phyloP scores from a whole-genome alignment of 2,888 invertebrate genomes.

The Euphydryas editha region DNA sequence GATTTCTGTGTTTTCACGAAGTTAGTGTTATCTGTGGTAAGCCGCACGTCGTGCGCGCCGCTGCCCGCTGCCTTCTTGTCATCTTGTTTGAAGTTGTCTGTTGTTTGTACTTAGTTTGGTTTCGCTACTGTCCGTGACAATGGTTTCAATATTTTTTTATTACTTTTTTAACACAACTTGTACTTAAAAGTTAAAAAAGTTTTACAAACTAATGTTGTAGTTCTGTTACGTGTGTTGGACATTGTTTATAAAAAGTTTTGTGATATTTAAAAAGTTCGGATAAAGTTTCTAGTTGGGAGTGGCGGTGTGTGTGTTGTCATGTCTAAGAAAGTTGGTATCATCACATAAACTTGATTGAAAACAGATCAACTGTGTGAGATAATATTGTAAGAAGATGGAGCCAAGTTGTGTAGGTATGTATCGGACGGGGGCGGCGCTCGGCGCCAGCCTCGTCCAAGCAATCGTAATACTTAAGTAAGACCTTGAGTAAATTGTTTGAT shows the following conservation, averaged over 20 bases:
- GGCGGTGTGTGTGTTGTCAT: slow-evolving; percentile 70
- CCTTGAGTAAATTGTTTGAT: slow-evolving; percentile 53
- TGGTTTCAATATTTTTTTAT: slow-evolving; percentile 53
- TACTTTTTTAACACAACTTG: slow-evolving; percentile 46
- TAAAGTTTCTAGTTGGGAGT: slow-evolving; percentile 62
- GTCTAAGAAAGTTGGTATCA: slow-evolving; percentile 66
- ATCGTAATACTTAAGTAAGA: slow-evolving; percentile 44
- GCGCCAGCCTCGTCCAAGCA: slow-evolving; percentile 21
- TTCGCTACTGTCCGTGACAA: slow-evolving; percentile 53
- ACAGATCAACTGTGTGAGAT: slow-evolving; percentile 46
- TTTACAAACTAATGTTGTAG: slow-evolving; percentile 42
- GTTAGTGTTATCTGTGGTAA: slow-evolving; percentile 40
- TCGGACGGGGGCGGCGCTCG: slow-evolving; percentile 30
- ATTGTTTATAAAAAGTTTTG: slow-evolving; percentile 40
- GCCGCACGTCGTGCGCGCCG: slow-evolving; percentile 39
- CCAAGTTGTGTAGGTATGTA: slow-evolving; percentile 72
- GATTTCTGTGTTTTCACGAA: slow-evolving; percentile 18
- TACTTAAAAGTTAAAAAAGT: slow-evolving; percentile 47
- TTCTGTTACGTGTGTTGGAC: slow-evolving; percentile 21
- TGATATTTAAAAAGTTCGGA: slow-evolving; percentile 49
- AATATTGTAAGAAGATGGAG: slow-evolving; percentile 62
- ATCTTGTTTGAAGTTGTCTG: slow-evolving; percentile 46
- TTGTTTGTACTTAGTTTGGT: too few species aligned
- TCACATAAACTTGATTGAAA: slow-evolving; percentile 61
- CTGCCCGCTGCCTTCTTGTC: slow-evolving; percentile 30